These are phyloP conservation scores for Helleia helle DNA, from an alignment of 2,888 invertebrate genomes.

Conservation along the genomic window DNA sequence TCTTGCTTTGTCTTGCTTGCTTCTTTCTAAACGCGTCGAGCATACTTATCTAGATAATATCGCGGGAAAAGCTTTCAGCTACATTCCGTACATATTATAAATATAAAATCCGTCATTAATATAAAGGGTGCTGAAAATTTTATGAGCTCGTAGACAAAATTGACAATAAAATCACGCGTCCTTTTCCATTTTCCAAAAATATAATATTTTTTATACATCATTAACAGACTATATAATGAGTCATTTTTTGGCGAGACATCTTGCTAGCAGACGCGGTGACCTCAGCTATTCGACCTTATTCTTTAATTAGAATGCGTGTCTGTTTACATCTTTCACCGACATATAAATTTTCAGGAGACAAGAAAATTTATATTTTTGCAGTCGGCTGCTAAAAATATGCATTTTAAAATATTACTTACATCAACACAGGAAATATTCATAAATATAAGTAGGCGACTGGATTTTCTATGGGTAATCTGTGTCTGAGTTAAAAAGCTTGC, in stretches of 20 bases:
- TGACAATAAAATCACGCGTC: neutral
- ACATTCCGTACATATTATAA: too few relatives aligned
- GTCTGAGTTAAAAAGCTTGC: too few relatives aligned
- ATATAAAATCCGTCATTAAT: neutral
- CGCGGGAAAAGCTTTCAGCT: too few relatives aligned
- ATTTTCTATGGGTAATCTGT: too few relatives aligned
- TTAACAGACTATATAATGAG: conserved; percentile 33
- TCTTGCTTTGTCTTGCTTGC: too few relatives aligned
- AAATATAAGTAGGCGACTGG: too few relatives aligned
- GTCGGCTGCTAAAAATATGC: neutral
- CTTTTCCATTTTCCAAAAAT: conserved; percentile 23
- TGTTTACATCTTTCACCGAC: conserved; percentile 61
- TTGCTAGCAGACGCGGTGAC: conserved; percentile 44
- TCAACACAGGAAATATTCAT: too few relatives aligned
- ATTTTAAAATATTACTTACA: conserved; percentile 12
- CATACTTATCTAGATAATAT: too few relatives aligned
- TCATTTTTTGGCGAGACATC: conserved; percentile 56
- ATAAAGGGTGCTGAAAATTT: neutral
- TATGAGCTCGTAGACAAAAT: neutral
- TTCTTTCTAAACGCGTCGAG: too few relatives aligned
- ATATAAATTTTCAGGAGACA: neutral
- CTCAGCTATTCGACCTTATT: conserved; percentile 50
- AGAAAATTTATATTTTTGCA: too few relatives aligned
- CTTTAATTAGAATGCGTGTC: conserved; percentile 61
- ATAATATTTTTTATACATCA: too few relatives aligned